A percentile compares a stretch with the other conserved stretches of the same genome.
Conservation (phyloP, 2,113 vertebrate species). For the Melanerpes formicivorus region DNA sequence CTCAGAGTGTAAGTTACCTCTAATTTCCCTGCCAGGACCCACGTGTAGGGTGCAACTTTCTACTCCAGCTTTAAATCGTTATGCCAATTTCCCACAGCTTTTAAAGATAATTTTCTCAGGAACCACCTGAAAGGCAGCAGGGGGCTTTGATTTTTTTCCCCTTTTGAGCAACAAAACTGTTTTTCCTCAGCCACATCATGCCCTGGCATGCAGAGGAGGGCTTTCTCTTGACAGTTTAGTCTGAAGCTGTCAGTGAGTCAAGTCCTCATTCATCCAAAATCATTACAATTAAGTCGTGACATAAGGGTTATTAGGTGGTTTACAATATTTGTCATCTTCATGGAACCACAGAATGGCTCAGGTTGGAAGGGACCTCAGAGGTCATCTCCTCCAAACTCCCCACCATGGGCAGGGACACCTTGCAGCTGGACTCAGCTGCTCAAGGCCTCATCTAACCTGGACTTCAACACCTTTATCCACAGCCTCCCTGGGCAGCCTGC, state of each 20-base stretch:
- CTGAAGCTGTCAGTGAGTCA: neutral
- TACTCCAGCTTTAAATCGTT: slow-evolving; percentile 3
- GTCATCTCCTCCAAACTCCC: too few relatives aligned
- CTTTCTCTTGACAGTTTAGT: neutral
- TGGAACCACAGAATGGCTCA: neutral
- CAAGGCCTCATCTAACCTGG: too few relatives aligned
- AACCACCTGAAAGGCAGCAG: neutral
- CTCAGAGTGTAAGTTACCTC: neutral
- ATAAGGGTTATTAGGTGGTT: neutral
- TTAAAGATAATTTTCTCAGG: slow-evolving; percentile 3
- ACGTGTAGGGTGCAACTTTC: neutral
- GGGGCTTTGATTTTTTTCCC: neutral
- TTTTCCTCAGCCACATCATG: neutral
- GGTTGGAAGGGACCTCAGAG: neutral
- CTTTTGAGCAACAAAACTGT: neutral
- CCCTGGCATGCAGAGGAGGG: rapidly evolving
- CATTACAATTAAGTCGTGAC: neutral
- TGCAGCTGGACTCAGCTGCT: too few relatives aligned
- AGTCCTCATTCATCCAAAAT: neutral
- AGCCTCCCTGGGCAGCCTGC: too few relatives aligned
- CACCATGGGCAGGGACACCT: too few relatives aligned
- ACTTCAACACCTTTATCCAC: too few relatives aligned
- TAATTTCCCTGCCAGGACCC: neutral
- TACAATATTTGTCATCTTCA: neutral
- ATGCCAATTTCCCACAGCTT: neutral